A percentile compares a stretch with the other conserved stretches of the same genome.
phyloP scores from a whole-genome alignment of 2,797 vertebrate species.

The Oophaga sylvatica region DNA sequence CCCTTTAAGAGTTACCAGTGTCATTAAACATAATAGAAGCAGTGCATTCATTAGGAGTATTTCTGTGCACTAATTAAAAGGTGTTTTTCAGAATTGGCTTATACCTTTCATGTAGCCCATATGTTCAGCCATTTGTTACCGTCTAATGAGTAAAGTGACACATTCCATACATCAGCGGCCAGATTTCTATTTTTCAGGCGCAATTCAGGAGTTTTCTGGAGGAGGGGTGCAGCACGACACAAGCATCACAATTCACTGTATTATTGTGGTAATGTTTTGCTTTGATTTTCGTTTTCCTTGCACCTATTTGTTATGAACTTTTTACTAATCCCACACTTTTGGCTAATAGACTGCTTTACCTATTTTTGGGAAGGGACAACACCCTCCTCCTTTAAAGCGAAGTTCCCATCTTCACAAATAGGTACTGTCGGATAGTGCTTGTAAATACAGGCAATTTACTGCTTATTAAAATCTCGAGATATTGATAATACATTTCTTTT shows the following conservation, averaged over 20 bases:
- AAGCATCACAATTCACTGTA: not conserved
- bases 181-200: not conserved
- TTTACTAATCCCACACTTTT: no score
- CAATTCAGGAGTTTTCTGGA: not conserved
- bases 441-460: no score
- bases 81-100: not conserved
- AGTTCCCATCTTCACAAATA: no score
- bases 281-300: not conserved
- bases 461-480: no score
- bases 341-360: no score
- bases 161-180: conserved; percentile 31
- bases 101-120: conserved; percentile 26
- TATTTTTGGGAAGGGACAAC: no score
- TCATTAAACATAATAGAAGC: conserved; percentile 6
- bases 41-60: conserved; percentile 24
- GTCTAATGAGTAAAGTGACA: conserved; percentile 40
- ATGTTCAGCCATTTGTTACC: conserved; percentile 37
- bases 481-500: no score
- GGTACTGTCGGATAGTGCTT: no score
- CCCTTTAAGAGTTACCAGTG: not conserved
- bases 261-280: not conserved
- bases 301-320: not conserved
- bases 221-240: not conserved
- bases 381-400: no score
- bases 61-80: conserved; percentile 24